Evolutionary conservation across 2,888 invertebrate genomes (phyloP), one percentile per base, ranked within the genome.

Genomic region (Andrena haemorrhoa): DNA sequence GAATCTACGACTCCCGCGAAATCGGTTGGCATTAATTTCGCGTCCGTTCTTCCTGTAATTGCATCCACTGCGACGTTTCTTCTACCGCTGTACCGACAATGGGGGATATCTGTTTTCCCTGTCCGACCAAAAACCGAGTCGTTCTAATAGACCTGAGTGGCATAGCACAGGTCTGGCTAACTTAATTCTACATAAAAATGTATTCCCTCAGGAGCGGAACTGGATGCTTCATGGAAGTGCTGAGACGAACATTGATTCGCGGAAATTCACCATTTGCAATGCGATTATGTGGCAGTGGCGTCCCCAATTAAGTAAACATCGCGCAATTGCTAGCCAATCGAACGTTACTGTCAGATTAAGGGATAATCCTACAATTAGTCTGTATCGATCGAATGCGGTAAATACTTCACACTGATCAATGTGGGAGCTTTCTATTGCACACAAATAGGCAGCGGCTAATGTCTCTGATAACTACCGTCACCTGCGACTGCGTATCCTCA

Each of bases 1-100:
- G 61, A 51, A 68, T 31, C 56, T 23, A 77, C 53, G 58, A 41
- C 29, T 49, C 26, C 29, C 65, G 23, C 51, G 20, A 56, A 70
- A 85, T 86, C 74, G 80, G 73, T 82, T 33, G 49, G 75, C 73
- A 63, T 86, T 71, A 76, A 58, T 80, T 76, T 66, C 79, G 56
- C 60, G 72, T 61, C 31, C 69, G 80, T 63, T 70, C 71, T n/a
- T 33, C 16, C 69, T 66, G 68, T 86, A 86, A 85, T 83, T 80
- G 74, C 68, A 79, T 74, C 53, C 63, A 70, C 71, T 58, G 75
- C 23, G 23, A 29, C 63, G 66, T 61, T 31, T 69, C 79, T 66
- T 71, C 63, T 12, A n/a, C 56, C 3, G 7, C 2, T 49, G n/a
- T 33, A 64, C 29, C 2, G 41, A 29, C 20, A 20, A n/a, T 53